phyloP scores from a whole-genome alignment of 2,113 vertebrate species.

The Oreochromis spilurus region DNA sequence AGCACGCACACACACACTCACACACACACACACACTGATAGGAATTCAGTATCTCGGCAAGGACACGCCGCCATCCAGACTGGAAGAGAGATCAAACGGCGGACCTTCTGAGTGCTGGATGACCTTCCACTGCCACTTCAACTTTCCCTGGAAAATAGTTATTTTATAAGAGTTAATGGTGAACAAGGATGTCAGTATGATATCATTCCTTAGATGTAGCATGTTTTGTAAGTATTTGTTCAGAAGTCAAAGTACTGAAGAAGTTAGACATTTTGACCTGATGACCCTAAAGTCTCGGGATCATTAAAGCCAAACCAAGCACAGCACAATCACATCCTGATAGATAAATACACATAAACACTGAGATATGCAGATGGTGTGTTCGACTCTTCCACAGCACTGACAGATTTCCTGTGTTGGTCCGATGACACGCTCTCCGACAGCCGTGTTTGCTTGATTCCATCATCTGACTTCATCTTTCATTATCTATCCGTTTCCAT shows the following conservation, averaged over 20 bases:
- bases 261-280: neutral
- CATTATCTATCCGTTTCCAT: constrained; percentile 6
- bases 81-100: neutral
- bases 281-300: neutral
- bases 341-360: neutral
- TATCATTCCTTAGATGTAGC: neutral
- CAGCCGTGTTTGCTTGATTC: neutral
- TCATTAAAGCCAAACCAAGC: neutral
- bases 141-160: neutral
- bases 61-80: neutral
- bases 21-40: neutral
- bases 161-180: neutral
- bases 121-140: neutral
- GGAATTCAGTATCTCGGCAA: neutral
- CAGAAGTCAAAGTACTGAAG: neutral
- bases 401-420: constrained; percentile 10
- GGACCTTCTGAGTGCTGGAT: neutral
- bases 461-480: constrained; percentile 39
- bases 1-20: neutral
- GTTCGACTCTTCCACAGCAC: neutral
- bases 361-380: neutral
- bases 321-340: neutral
- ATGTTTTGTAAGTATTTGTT: neutral
- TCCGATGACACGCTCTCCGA: neutral
- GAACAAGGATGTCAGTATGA: neutral